Conservation (phyloP, 2,113 vertebrate genomes). For the Urocolius indicus region DNA sequence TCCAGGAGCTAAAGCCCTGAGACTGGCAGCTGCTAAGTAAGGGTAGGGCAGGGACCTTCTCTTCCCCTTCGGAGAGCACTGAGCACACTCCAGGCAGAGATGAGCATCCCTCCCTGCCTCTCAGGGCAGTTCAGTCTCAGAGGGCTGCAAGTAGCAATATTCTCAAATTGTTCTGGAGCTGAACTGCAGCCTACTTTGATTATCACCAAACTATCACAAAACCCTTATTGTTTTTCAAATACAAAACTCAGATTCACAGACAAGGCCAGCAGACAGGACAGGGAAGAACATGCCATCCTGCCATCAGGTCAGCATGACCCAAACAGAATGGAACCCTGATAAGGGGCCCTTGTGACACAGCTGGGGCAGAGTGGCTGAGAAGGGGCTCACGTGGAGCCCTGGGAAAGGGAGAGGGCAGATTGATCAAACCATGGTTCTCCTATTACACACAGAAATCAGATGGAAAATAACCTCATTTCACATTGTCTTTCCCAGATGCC, state of each 20-base stretch:
- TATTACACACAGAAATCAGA: background rate
- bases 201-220: conserved; percentile 1
- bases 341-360: background rate
- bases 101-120: accelerated
- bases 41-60: background rate
- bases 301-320: background rate
- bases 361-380: background rate
- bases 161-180: background rate
- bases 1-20: background rate
- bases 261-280: conserved; percentile 38
- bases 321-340: background rate
- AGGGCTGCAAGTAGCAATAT: background rate
- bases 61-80: background rate
- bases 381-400: background rate
- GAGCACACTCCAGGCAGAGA: background rate
- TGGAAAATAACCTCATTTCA: conserved; percentile 5
- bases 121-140: background rate
- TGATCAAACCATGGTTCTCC: background rate
- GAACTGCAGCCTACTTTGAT: conserved; percentile 30
- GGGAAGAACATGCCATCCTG: conserved; percentile 22
- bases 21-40: background rate
- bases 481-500: background rate
- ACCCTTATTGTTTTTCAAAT: conserved; percentile 52
- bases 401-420: background rate
- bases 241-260: conserved; percentile 21